Percentiles rank a stretch among this genome's conserved stretches.
Conservation (phyloP, 2,113 vertebrate genomes). For the Thalassarche chlororhynchos region DNA sequence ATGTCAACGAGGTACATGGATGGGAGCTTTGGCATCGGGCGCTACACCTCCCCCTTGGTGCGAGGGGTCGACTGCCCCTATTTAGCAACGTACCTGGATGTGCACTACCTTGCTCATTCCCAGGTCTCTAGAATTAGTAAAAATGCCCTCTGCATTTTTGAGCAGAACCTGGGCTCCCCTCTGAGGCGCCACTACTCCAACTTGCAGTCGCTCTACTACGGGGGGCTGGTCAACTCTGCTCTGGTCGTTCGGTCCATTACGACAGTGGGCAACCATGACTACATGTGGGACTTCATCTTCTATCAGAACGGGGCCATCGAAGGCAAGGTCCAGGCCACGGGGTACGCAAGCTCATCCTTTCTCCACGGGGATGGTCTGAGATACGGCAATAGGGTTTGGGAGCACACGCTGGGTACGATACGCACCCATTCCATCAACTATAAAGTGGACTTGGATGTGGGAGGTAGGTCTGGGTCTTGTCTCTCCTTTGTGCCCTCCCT, state of each 20-base stretch:
- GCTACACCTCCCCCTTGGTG: constrained; percentile 80
- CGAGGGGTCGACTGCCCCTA: constrained; percentile 86
- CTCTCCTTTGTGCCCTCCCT: not conserved
- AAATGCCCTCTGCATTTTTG: constrained; percentile 81
- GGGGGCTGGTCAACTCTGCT: constrained; percentile 84
- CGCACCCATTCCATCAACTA: constrained; percentile 88
- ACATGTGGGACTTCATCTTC: constrained; percentile 90
- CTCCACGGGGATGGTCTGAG: constrained; percentile 69
- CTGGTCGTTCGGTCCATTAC: constrained; percentile 85
- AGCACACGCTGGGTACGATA: constrained; percentile 84
- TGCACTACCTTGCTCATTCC: too few relatives aligned
- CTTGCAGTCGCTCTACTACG: constrained; percentile 78
- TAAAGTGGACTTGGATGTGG: constrained; percentile 89
- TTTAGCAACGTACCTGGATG: too few relatives aligned
- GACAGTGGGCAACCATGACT: constrained; percentile 85
- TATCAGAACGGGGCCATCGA: constrained; percentile 88
- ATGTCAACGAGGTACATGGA: constrained; percentile 85
- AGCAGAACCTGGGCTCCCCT: constrained; percentile 83
- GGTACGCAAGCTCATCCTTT: constrained; percentile 83
- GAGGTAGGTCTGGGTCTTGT: constrained; percentile 68
- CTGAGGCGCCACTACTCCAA: constrained; percentile 87
- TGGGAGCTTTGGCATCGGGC: constrained; percentile 82
- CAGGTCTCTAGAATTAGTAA: too few relatives aligned
- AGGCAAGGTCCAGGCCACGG: constrained; percentile 86
- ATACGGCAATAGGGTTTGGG: constrained; percentile 84